A percentile compares a stretch with the other conserved stretches of the same genome.
Conservation (phyloP, 2,797 vertebrate species). For the Epinephelus malabaricus region DNA sequence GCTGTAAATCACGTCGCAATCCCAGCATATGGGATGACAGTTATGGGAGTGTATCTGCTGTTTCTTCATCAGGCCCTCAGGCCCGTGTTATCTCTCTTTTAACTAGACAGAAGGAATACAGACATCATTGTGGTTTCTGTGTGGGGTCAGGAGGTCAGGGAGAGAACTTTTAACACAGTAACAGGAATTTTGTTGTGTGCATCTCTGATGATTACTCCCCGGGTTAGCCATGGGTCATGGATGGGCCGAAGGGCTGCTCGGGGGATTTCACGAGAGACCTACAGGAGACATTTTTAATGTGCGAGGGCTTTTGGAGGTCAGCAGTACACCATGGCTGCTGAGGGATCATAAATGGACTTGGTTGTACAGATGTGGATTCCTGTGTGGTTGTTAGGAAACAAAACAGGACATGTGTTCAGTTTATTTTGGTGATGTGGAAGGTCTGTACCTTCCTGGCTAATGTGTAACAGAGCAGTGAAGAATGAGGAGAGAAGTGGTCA, state of each 20-base stretch:
- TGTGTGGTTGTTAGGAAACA: conserved; percentile 52
- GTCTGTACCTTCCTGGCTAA: conserved; percentile 40
- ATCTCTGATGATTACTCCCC: conserved; percentile 47
- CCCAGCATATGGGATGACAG: conserved; percentile 54
- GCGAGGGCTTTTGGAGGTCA: conserved; percentile 23
- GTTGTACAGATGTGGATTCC: conserved; percentile 14
- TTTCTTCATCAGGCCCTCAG: conserved; percentile 59
- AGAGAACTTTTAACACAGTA: conserved; percentile 32
- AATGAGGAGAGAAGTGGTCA: conserved; percentile 68
- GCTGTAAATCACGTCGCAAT: conserved; percentile 60
- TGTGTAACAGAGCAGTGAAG: conserved; percentile 45
- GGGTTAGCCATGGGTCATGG: conserved; percentile 49
- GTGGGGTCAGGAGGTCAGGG: conserved; percentile 48
- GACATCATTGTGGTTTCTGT: conserved; percentile 46
- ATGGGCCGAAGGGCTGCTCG: conserved; percentile 12
- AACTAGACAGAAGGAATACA: conserved; percentile 49
- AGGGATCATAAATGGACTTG: conserved; percentile 22
- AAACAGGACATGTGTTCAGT: conserved; percentile 40
- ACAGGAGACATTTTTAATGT: conserved; percentile 16
- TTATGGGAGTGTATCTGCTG: conserved; percentile 50
- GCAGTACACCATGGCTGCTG: conserved; percentile 1
- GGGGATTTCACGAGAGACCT: conserved; percentile 17
- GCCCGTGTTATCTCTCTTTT: conserved; percentile 46
- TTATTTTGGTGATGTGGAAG: conserved; percentile 46
- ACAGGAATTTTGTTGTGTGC: conserved; percentile 38